Evolutionary conservation across 2,797 vertebrate genomes (phyloP), one percentile per base, ranked within the genome.

Genomic region (Lepidocolaptes lacrymiger): DNA sequence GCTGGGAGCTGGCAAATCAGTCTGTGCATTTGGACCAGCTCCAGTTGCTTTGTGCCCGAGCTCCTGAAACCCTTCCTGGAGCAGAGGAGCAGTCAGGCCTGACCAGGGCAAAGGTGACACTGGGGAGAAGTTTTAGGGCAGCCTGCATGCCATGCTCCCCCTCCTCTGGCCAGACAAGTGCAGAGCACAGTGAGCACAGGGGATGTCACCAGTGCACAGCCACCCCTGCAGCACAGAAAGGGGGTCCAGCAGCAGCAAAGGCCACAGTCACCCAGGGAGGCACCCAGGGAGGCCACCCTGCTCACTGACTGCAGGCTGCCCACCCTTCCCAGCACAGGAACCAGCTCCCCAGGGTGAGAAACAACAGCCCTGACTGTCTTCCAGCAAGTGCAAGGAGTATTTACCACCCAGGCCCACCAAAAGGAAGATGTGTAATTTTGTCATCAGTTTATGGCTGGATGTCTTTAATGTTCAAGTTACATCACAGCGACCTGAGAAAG

Each of bases 391-490:
- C 32, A 73, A 74, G 49, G 61, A 78, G 7, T 34, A 71, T 72
- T 89, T 44, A 64, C 46, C 49, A 46, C 11, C 23, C 12, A 67
- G 26, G 32, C n/a, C 51, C 55, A 64, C 4, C 30, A 28, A 63
- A 79, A 88, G 59, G 66, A 88, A 77, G 55, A 49, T 8, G 22
- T 14, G 55, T 26, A 48, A 48, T 58, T 93, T 62, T 13, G 3
- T 28, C 67, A 84, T 13, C 58, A 61, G 18, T 79, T 71, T 49
- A 63, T 30, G 58, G 74, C n/a, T 75, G 58, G 62, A 22, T 48
- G 73, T 27, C 56, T 96, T 96, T 96, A 92, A 96, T 91, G 59
- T 66, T 69, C 51, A 89, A 43, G 59, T 44, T 36, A 21, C 18
- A 24, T 26, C 36, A 59, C 0, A 0, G 41, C 75, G 41, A 84